Conservation (phyloP, 2,113 vertebrate species). For the Indicator maculatus region DNA sequence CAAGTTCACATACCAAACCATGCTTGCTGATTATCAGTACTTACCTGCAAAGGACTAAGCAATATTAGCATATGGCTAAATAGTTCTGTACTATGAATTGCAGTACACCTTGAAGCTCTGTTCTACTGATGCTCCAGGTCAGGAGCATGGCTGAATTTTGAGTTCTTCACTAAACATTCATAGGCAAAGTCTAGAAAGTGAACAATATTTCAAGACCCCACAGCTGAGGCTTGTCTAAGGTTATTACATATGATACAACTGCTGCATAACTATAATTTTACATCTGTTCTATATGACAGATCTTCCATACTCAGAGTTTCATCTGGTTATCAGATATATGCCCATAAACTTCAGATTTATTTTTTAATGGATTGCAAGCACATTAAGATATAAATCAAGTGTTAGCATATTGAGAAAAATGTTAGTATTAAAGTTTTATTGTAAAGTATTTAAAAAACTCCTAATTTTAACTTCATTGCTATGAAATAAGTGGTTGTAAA, state of each 20-base stretch:
- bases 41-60: neutral
- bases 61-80: neutral
- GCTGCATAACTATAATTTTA: conserved; percentile 1
- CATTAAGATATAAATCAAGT: conserved; percentile 55
- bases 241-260: neutral
- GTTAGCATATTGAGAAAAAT: conserved; percentile 19
- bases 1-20: neutral
- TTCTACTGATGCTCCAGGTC: neutral
- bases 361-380: conserved; percentile 24
- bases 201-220: neutral
- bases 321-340: conserved; percentile 14
- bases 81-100: fast-evolving
- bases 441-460: conserved; percentile 25
- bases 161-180: neutral
- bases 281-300: neutral
- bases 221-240: neutral
- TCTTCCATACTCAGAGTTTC: neutral
- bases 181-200: neutral
- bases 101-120: neutral
- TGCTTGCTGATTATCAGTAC: neutral
- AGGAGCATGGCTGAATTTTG: neutral
- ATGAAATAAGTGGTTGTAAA: conserved; percentile 44
- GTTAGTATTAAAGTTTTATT: conserved; percentile 21
- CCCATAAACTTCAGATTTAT: conserved; percentile 24
- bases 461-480: conserved; percentile 41